Percentiles rank a stretch among this genome's conserved stretches.
phyloP scores from a whole-genome alignment of 2,888 invertebrate genomes.

The Mimachlamys varia region DNA sequence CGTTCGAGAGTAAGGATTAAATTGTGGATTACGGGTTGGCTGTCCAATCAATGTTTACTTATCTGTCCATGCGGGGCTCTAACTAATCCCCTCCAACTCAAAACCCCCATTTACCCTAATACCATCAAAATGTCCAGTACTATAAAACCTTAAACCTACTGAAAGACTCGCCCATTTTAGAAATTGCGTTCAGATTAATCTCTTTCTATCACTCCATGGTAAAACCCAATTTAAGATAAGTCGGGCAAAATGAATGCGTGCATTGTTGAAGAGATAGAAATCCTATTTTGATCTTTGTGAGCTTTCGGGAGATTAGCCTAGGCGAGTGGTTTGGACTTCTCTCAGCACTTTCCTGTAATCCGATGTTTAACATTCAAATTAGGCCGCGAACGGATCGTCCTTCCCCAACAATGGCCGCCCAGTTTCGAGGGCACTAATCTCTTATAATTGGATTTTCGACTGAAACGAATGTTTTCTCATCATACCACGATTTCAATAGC shows the following conservation, averaged over 20 bases:
- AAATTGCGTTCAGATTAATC: constrained; percentile 42
- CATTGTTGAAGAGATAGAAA: constrained; percentile 52
- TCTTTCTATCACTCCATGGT: constrained; percentile 44
- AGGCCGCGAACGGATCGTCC: constrained; percentile 48
- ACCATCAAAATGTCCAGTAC: constrained; percentile 32
- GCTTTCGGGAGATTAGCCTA: constrained; percentile 41
- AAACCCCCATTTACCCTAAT: constrained; percentile 63
- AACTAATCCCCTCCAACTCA: constrained; percentile 60
- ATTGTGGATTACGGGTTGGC: constrained; percentile 13
- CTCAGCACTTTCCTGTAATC: constrained; percentile 52
- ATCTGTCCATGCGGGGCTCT: constrained; percentile 56
- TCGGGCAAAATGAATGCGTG: constrained; percentile 46
- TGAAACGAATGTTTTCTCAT: constrained; percentile 49
- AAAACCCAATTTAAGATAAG: constrained; percentile 50
- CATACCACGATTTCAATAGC: constrained; percentile 41
- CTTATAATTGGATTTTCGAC: constrained; percentile 53
- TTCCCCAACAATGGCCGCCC: constrained; percentile 48
- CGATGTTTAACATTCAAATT: constrained; percentile 62
- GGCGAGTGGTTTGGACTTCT: constrained; percentile 46
- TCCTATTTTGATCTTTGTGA: constrained; percentile 57
- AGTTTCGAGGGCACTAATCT: constrained; percentile 52
- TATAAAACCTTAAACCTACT: constrained; percentile 34
- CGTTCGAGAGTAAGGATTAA: not conserved
- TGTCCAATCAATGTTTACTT: constrained; percentile 61
- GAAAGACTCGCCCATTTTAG: constrained; percentile 36